Evolutionary conservation across 2,888 invertebrate genomes (phyloP), one percentile per base, ranked within the genome.

Genomic region (Stenolophus ochropezus): DNA sequence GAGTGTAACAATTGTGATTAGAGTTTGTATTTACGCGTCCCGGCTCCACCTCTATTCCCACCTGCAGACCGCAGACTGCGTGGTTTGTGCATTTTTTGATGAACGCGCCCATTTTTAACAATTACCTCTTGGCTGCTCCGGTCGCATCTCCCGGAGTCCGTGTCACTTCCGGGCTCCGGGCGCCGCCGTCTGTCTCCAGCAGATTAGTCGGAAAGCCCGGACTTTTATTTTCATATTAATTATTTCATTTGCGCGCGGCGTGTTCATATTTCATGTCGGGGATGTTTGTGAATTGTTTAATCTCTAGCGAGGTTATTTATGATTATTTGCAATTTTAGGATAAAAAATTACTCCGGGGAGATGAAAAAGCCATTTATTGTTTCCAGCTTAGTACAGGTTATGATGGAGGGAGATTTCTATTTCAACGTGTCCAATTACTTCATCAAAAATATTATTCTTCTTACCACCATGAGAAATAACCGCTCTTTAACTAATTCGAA

Each of bases 21-120:
- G 18, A 8, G 21, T 20, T 5, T 69, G 11, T 16, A 4, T 42
- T 0, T 16, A 5, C 69, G 69, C 69, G 11, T 18, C 42, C 69
- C 0, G 20, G 18, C 1, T 69, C 21, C 18, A 69, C 20, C 4
- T 69, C 6, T 42, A 69, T 33, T 69, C 42, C 33, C 69, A 69
- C 69, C 69, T 69, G 69, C 18, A 21, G 23, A n/a, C 14, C n/a
- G 42, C 51, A 21, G 78, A 11, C 78, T 69, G 53, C 23, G 61
- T 78, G 78, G 65, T 65, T 78, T 78, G n/a, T n/a, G n/a, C n/a
- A n/a, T 42, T 75, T 65, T 78, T 27, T 78, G 78, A 78, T 78
- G 61, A 78, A 78, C 65, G 78, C 18, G 25, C 6, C 78, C 78
- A 65, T 78, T 78, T 78, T 78, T 78, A 78, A 78, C 78, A 78